Evolutionary conservation across 2,888 invertebrate genomes (phyloP).

Genomic region (Prosapia bicincta): DNA sequence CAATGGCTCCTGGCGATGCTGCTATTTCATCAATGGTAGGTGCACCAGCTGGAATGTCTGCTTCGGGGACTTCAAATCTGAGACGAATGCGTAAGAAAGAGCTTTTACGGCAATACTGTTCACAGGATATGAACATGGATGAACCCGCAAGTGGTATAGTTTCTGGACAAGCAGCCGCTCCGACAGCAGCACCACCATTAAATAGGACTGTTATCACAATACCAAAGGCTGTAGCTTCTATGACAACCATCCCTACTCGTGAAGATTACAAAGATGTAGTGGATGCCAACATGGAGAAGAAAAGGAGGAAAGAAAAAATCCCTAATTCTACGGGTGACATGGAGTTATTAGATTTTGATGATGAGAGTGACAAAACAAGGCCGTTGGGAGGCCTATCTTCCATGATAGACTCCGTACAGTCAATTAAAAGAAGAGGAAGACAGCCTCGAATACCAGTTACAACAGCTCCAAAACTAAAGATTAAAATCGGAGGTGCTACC

Average conservation of each 20-base stretch:
- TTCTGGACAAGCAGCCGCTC: slow-evolving; percentile 52
- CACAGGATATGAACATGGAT: slow-evolving; percentile 82
- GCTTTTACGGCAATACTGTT: slow-evolving; percentile 77
- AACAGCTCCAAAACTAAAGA: slow-evolving; percentile 66
- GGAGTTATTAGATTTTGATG: slow-evolving; percentile 47
- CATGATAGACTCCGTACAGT: slow-evolving; percentile 24
- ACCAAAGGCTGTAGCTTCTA: slow-evolving; percentile 85
- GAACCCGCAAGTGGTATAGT: slow-evolving; percentile 58
- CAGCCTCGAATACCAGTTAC: slow-evolving; percentile 41
- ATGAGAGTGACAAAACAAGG: slow-evolving; percentile 51
- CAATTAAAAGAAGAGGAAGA: slow-evolving; percentile 42
- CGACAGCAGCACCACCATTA: slow-evolving; percentile 57
- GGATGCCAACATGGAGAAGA: slow-evolving; percentile 66
- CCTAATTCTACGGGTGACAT: slow-evolving; percentile 11
- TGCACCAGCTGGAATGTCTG: slow-evolving; percentile 50
- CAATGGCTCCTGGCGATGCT: slow-evolving; percentile 39
- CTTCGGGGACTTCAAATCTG: slow-evolving; percentile 68
- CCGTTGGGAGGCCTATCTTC: slow-evolving; percentile 47
- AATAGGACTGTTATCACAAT: slow-evolving; percentile 73
- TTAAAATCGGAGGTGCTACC: slow-evolving; percentile 59
- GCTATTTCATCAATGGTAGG: slow-evolving; percentile 28
- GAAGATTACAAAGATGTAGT: slow-evolving; percentile 73
- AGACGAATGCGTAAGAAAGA: slow-evolving; percentile 89
- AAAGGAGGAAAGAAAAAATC: slow-evolving; percentile 56
- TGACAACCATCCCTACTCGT: slow-evolving; percentile 81